Evolutionary conservation across 2,888 invertebrate species (phyloP).

Genomic region (Glyphotaelius pellucidus): DNA sequence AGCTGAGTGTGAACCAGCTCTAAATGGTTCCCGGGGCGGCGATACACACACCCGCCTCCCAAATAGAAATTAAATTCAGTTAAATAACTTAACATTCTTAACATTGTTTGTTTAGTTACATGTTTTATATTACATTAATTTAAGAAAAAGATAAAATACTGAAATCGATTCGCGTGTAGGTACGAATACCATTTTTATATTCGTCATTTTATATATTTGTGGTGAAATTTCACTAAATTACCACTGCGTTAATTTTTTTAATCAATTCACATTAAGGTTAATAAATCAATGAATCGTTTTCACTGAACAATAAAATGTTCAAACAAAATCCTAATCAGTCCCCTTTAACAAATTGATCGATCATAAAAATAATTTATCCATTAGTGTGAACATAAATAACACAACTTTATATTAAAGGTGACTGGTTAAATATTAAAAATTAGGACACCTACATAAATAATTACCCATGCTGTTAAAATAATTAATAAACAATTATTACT

Average conservation of each 20-base stretch:
- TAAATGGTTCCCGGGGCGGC: too few relatives aligned
- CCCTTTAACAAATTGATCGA: neutral
- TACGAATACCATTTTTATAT: too few relatives aligned
- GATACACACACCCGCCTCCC: too few relatives aligned
- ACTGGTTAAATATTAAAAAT: neutral
- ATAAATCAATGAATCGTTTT: neutral
- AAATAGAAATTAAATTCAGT: too few relatives aligned
- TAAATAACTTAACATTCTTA: too few relatives aligned
- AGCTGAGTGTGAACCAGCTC: too few relatives aligned
- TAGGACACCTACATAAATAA: neutral
- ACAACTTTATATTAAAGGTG: neutral
- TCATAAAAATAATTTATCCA: neutral
- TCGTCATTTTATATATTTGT: too few relatives aligned
- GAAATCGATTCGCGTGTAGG: too few relatives aligned
- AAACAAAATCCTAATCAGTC: neutral
- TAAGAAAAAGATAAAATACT: too few relatives aligned
- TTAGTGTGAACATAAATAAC: neutral
- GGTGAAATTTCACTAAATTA: too few relatives aligned
- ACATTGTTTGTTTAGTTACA: too few relatives aligned
- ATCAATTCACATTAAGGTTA: neutral
- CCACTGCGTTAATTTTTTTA: neutral
- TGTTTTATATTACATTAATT: too few relatives aligned
- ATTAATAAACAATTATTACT: neutral
- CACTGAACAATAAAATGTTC: neutral
- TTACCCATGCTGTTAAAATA: neutral